Base-by-base conservation (phyloP, 2,113 vertebrate genomes). In the Chitala chitala region DNA sequence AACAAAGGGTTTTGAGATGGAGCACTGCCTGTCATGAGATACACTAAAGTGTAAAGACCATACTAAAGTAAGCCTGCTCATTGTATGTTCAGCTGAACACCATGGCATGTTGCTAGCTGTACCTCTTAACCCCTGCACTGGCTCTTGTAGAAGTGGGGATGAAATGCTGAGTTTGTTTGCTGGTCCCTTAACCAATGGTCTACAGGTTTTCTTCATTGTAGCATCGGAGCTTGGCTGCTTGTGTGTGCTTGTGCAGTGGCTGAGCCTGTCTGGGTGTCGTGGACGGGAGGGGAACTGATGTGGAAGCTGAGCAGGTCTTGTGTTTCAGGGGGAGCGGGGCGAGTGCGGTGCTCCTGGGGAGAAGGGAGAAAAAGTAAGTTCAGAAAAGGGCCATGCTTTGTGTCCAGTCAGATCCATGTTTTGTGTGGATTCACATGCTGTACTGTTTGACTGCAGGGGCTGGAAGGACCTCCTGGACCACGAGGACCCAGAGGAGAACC, bases 321-420 rank as follows among this genome's bases (percentile, higher is more conserved):
- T 84, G 55, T 79, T 84, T 72, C 74, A 95, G 93, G 93, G 93
- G 36, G 90, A 89, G 78, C 84, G 78, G 80, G 94, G 94, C 85
- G 89, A 94, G 76, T 94, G 94, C 80, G 94, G 94, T 7, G 77
- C 90, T 59, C 92, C 91, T 9, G 95, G 94, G 77, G 79, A 81
- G 75, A 95, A 92, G 85, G 94, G 94, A 72, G 89, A 92, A 79
- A 82, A 56, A 75, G 94, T 94, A 93, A 79, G 90, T 59, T 22
- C 26, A 68, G 26, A 31, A 13, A 50, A 50, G 61, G 77, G 79
- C 70, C 68, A 48, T 20, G 12, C 7, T 31, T 1, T 70, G 58
- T 44, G 33, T 76, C 0, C 10, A 22, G 24, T 51, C 24, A 5
- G 68, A 26, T 72, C 56, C 12, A 7, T 9, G 0, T 17, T 54